Evolutionary conservation across 2,113 vertebrate genomes (phyloP), one percentile per base, ranked within the genome.

Genomic region (Irena cyanogastra): DNA sequence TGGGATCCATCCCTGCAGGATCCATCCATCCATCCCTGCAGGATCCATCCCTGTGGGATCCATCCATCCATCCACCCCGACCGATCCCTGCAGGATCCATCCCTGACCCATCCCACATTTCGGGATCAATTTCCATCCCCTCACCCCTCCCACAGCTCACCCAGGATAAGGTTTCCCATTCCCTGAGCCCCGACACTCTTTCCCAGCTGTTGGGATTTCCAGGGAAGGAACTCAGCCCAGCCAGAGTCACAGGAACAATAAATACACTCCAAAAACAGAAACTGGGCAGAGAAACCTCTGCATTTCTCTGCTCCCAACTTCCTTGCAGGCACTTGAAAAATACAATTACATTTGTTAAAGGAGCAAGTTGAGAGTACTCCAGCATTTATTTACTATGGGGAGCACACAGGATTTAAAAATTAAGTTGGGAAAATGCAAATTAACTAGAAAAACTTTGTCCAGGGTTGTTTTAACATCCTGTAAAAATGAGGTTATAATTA

Each of bases 231-330:
- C 16, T 89, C 89, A 65, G 30, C 16, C 52, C 88, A 42, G 61
- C 23, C 27, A 1, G 6, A 75, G 24, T 6, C 3, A 1, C 54
- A 6, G 66, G 4, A 33, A 27, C 14, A 8, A 47, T 0, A 28
- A 74, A 17, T 6, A 0, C 2, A 2, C 20, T 27, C 68, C 41
- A 4, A 5, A 80, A 6, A 0, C 4, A 47, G 61, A 30, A 9
- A 10, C 47, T 1, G 57, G 33, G 30, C 82, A 61, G 21, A 14
- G 50, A 9, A 56, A 78, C 30, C 30, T 89, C 8, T 9, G 7
- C 11, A 22, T 47, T 23, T 10, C 13, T 9, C 14, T 3, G n/a
- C 71, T 52, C 72, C 57, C 56, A 13, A 1, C 12, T 33, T 9
- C 30, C 31, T 0, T 23, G 15, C 8, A 28, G 87, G n/a, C 24